Evolutionary conservation across 1,140 invertebrate genomes (phyloP).

Genomic region (Neodiprion pinetum): DNA sequence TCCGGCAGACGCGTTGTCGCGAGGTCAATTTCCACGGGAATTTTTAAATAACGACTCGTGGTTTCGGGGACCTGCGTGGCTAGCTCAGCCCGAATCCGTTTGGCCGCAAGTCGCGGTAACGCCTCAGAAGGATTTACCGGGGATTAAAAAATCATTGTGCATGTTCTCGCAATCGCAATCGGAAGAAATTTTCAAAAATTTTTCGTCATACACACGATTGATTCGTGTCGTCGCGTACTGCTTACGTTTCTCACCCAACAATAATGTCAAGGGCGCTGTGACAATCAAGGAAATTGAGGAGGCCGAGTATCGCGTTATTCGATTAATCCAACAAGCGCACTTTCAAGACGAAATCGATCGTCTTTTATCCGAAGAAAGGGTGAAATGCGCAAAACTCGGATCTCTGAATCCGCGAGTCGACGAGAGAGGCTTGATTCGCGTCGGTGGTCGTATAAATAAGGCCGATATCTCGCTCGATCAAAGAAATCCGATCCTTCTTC

Average conservation of each 20-base stretch:
- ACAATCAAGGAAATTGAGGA: slow-evolving; percentile 21
- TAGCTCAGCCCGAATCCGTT: slow-evolving; percentile 19
- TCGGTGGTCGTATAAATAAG: slow-evolving; percentile 50
- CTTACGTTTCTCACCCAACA: neutral
- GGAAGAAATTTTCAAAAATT: slow-evolving; percentile 17
- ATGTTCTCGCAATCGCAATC: slow-evolving; percentile 21
- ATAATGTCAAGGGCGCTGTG: slow-evolving; percentile 17
- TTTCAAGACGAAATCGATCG: slow-evolving; percentile 24
- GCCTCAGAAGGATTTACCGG: slow-evolving; percentile 17
- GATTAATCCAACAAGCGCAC: slow-evolving; percentile 19
- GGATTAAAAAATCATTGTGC: slow-evolving; percentile 24
- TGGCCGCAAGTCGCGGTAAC: slow-evolving; percentile 19
- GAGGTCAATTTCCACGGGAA: slow-evolving; percentile 23
- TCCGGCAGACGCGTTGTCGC: slow-evolving; percentile 24
- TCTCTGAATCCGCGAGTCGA: slow-evolving; percentile 50
- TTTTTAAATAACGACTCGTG: slow-evolving; percentile 21
- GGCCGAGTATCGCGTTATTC: slow-evolving; percentile 22
- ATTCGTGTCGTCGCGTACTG: neutral
- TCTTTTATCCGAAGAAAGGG: slow-evolving; percentile 17
- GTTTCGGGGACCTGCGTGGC: slow-evolving; percentile 24
- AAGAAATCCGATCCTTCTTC: slow-evolving; percentile 54
- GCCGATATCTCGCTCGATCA: slow-evolving; percentile 40
- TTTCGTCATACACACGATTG: neutral
- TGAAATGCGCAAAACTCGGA: slow-evolving; percentile 28
- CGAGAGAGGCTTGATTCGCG: slow-evolving; percentile 45